A percentile compares a stretch with the other conserved stretches of the same genome.
Conservation (phyloP, 2,113 vertebrate species). For the Pelmatolapia mariae region DNA sequence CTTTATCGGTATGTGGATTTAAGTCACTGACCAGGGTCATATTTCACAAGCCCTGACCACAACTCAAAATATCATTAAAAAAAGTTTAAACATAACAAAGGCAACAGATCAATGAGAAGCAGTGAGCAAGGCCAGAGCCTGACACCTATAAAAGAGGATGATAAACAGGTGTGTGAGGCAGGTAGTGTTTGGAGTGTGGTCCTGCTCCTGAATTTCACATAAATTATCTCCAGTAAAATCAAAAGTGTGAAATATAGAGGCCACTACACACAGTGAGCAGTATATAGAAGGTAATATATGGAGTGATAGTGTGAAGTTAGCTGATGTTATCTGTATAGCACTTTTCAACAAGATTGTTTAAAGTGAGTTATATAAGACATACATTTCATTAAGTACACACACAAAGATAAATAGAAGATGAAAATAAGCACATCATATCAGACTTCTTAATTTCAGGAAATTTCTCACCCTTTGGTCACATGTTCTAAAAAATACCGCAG, state of each 20-base stretch:
- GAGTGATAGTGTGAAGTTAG: background rate
- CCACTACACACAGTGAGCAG: background rate
- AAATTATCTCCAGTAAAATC: background rate
- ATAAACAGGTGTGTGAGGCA: background rate
- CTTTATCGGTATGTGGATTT: fast-evolving
- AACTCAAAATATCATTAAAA: background rate
- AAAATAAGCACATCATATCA: background rate
- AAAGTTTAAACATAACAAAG: background rate
- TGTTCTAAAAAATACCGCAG: background rate
- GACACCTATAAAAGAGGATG: background rate
- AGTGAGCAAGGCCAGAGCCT: background rate
- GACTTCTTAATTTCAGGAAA: background rate
- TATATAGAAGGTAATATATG: background rate
- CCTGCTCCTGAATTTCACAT: fast-evolving
- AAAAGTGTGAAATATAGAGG: background rate
- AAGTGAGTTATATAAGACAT: background rate
- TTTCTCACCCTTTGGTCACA: background rate
- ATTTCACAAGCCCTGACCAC: background rate
- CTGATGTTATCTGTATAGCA: background rate
- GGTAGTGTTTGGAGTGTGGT: background rate
- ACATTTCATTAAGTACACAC: background rate
- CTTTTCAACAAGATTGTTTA: background rate
- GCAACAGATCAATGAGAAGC: background rate
- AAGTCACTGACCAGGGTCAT: background rate
- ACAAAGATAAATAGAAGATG: background rate